These are phyloP conservation scores for Acanthosepion pharaonis DNA, from an alignment of 2,888 invertebrate genomes.

Conservation along the genomic window DNA sequence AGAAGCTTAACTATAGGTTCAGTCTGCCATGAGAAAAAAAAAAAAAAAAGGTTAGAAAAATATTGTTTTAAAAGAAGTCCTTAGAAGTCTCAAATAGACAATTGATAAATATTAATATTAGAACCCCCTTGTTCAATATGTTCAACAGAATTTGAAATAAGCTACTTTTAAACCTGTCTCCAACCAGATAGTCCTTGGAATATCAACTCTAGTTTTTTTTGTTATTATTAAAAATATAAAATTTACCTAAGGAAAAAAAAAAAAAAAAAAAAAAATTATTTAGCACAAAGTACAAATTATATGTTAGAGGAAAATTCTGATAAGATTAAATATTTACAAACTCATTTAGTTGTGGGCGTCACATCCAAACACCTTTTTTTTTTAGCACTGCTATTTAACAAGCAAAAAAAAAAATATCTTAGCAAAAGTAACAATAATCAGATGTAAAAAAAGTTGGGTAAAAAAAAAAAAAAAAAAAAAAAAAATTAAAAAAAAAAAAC, in stretches of 20 bases:
- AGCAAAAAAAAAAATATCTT: background rate
- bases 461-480: background rate
- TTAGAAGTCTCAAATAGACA: background rate
- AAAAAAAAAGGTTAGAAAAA: too few species aligned
- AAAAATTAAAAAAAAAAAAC: background rate
- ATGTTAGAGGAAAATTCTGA: background rate
- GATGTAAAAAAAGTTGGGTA: background rate
- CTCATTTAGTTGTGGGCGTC: background rate
- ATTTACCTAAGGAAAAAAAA: background rate
- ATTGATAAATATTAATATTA: background rate
- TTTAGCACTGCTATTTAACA: background rate
- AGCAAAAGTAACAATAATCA: background rate
- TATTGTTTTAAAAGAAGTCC: background rate
- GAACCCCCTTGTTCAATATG: background rate
- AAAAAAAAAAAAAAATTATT: background rate
- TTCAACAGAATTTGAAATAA: background rate
- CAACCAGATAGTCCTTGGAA: background rate
- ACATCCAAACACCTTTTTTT: background rate
- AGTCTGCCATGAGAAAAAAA: too few species aligned
- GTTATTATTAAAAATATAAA: background rate
- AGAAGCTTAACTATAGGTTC: too few species aligned
- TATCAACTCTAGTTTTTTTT: background rate
- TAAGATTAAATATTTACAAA: background rate
- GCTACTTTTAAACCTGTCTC: background rate
- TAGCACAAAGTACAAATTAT: background rate